phyloP scores from a whole-genome alignment of 2,113 vertebrate species.

The Aphelocoma coerulescens region DNA sequence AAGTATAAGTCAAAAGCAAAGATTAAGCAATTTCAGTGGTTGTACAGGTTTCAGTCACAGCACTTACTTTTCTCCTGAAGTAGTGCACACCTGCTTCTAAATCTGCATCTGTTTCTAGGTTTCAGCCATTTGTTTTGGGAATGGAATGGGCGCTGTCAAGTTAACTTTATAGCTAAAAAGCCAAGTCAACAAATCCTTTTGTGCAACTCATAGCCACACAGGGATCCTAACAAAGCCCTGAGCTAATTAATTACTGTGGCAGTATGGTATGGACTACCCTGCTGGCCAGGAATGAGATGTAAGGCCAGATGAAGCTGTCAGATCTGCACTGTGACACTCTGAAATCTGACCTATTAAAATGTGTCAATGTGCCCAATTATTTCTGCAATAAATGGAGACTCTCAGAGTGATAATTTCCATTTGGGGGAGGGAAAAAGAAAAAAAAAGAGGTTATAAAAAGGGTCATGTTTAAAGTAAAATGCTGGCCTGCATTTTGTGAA shows the following conservation, averaged over 20 bases:
- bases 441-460: not conserved
- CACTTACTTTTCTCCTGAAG: not conserved
- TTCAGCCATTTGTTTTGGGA: not conserved
- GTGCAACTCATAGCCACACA: not conserved
- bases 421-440: fast-evolving
- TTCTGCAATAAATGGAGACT: not conserved
- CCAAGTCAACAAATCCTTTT: not conserved
- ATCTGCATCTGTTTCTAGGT: not conserved
- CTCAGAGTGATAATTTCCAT: not conserved
- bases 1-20: not conserved
- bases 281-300: not conserved
- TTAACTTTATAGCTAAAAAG: not conserved
- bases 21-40: not conserved
- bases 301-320: not conserved
- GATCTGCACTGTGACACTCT: not conserved
- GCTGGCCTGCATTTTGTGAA: not conserved
- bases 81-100: not conserved
- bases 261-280: not conserved
- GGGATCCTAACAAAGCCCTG: not conserved
- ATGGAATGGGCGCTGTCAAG: not conserved
- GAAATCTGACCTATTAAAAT: not conserved
- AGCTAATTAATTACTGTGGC: not conserved
- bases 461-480: not conserved
- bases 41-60: not conserved
- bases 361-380: not conserved